Percentiles rank a stretch among this genome's conserved stretches.
phyloP scores from a whole-genome alignment of 2,797 vertebrate species.

The Cyclopterus lumpus region DNA sequence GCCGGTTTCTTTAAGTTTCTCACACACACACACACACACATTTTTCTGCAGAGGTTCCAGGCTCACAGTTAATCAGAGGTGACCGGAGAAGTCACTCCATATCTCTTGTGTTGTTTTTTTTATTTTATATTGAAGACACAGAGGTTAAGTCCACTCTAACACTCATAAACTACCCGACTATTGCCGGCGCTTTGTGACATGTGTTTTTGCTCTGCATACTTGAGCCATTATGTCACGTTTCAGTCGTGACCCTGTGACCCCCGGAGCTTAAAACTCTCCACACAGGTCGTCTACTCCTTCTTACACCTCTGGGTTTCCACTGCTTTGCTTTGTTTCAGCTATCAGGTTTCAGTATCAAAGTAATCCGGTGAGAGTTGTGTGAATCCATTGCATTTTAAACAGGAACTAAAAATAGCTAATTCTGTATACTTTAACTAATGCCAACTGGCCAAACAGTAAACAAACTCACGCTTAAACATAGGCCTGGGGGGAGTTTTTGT shows the following conservation, averaged over 20 bases:
- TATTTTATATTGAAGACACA: slow-evolving; percentile 45
- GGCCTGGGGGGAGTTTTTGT: not conserved
- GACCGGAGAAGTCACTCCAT: slow-evolving; percentile 41
- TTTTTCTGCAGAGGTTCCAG: slow-evolving; percentile 37
- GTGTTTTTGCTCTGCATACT: slow-evolving; percentile 69
- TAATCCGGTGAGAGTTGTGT: not conserved
- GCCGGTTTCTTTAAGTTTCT: not conserved
- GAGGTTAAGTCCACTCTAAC: slow-evolving; percentile 66
- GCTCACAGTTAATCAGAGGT: slow-evolving; percentile 37
- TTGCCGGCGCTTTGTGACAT: slow-evolving; percentile 49
- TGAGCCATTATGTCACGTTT: slow-evolving; percentile 74
- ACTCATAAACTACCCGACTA: slow-evolving; percentile 60
- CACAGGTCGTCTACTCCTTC: slow-evolving; percentile 39
- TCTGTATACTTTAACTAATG: not conserved
- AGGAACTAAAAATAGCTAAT: not conserved
- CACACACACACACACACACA: not conserved
- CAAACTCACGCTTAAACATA: not conserved
- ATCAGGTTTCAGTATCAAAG: not conserved
- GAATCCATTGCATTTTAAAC: not conserved
- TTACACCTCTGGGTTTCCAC: slow-evolving; percentile 13
- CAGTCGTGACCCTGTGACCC: slow-evolving; percentile 69
- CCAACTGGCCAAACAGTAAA: not conserved
- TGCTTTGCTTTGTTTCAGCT: slow-evolving; percentile 6
- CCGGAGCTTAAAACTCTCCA: slow-evolving; percentile 57
- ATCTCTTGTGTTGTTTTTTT: slow-evolving; percentile 39